Conservation (phyloP, 2,113 vertebrate species). For the Plecotus auritus region DNA sequence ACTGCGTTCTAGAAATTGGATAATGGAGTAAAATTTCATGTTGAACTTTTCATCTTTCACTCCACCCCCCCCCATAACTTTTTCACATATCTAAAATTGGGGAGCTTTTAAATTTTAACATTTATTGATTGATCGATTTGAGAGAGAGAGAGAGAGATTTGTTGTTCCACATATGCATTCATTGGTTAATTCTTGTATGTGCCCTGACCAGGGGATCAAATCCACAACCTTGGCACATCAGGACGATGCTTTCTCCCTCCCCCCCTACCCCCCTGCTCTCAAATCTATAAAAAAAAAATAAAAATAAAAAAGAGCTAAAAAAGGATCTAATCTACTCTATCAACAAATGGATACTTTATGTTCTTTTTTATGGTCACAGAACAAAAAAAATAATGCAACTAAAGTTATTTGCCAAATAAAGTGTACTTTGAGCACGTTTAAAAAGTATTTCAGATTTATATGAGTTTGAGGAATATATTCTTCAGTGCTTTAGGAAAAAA, state of each 20-base stretch:
- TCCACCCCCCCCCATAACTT: not conserved
- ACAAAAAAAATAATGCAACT: not conserved
- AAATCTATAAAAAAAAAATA: not conserved
- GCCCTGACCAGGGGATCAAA: not conserved
- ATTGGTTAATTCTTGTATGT: not conserved
- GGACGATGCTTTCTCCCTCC: not conserved
- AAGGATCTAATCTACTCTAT: not conserved
- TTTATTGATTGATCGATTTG: not conserved
- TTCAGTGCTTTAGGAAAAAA: not conserved
- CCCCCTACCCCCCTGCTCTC: not conserved
- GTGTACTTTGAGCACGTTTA: not conserved
- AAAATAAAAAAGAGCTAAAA: not conserved
- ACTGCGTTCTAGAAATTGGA: not conserved
- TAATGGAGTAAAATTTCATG: not conserved
- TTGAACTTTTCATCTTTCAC: not conserved
- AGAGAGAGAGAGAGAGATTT: not conserved
- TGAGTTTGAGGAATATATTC: not conserved
- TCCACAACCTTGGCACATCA: not conserved
- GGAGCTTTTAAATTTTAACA: not conserved
- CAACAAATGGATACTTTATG: not conserved
- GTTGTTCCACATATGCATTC: not conserved
- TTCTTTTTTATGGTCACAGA: not conserved
- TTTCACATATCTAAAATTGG: not conserved
- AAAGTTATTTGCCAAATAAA: constrained; percentile 4
- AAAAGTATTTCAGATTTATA: not conserved